phyloP scores from a whole-genome alignment of 2,888 invertebrate species.

The Oxycera nigricornis region DNA sequence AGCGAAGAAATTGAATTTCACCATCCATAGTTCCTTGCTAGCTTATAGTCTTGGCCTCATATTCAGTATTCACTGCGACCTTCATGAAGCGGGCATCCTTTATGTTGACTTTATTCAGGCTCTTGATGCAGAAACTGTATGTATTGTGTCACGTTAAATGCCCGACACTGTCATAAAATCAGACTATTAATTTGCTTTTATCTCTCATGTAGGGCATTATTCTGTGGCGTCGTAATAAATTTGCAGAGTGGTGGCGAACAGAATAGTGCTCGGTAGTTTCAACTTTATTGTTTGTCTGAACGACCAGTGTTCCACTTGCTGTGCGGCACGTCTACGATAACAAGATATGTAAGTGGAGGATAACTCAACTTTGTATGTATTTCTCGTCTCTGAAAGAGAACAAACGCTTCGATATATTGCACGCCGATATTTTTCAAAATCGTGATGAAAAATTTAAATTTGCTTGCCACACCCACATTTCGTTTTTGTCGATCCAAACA shows the following conservation, averaged over 20 bases:
- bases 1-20: background rate
- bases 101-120: background rate
- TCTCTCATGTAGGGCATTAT: constrained; percentile 27
- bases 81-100: background rate
- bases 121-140: background rate
- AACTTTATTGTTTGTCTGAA: background rate
- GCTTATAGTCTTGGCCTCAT: background rate
- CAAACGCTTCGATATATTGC: too few species aligned
- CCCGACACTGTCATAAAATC: constrained; percentile 43
- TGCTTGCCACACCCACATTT: too few species aligned
- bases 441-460: too few species aligned
- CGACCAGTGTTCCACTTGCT: background rate
- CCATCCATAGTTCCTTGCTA: constrained; percentile 1
- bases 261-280: background rate
- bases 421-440: too few species aligned
- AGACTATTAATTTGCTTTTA: constrained; percentile 42
- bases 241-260: background rate
- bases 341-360: too few species aligned
- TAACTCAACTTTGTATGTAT: too few species aligned
- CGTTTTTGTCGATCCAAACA: too few species aligned
- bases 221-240: constrained; percentile 30
- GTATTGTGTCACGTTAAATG: constrained; percentile 40
- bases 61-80: background rate
- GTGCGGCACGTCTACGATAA: background rate
- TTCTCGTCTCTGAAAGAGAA: too few species aligned